These are phyloP conservation scores for Hyperoplus immaculatus DNA, from an alignment of 2,797 vertebrate genomes.

Conservation along the genomic window DNA sequence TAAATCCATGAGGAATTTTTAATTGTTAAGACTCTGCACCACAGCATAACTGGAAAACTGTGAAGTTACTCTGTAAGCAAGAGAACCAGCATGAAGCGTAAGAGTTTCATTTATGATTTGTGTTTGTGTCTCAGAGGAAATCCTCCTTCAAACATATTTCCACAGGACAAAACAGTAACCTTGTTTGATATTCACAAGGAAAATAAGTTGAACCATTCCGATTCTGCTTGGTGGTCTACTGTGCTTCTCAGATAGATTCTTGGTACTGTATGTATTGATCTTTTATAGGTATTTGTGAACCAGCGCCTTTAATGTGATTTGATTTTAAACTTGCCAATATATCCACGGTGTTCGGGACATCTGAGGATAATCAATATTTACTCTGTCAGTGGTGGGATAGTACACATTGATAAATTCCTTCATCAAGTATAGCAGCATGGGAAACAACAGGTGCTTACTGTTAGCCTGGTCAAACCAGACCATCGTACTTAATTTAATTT, in stretches of 20 bases:
- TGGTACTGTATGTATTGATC: slow-evolving; percentile 34
- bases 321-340: slow-evolving; percentile 42
- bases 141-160: not conserved
- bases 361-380: slow-evolving; percentile 59
- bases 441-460: not conserved
- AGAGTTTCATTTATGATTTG: not conserved
- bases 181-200: slow-evolving; percentile 37
- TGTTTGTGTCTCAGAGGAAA: not conserved
- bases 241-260: slow-evolving; percentile 22
- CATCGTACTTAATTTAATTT: too few species aligned
- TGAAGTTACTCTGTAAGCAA: not conserved
- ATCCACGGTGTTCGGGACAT: slow-evolving; percentile 26
- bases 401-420: slow-evolving; percentile 22
- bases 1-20: not conserved
- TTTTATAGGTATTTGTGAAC: slow-evolving; percentile 29
- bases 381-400: slow-evolving; percentile 36
- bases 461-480: too few species aligned
- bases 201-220: not conserved
- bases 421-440: not conserved
- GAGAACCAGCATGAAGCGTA: slow-evolving; percentile 6
- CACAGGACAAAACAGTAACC: slow-evolving; percentile 1
- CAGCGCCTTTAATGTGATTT: slow-evolving; percentile 53
- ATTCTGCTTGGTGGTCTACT: slow-evolving; percentile 3
- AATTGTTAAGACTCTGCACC: not conserved
- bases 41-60: slow-evolving; percentile 4